Percentiles rank a stretch among this genome's conserved stretches.
These are phyloP conservation scores for Andrena dorsata DNA, from an alignment of 2,888 invertebrate species.

Conservation along the genomic window DNA sequence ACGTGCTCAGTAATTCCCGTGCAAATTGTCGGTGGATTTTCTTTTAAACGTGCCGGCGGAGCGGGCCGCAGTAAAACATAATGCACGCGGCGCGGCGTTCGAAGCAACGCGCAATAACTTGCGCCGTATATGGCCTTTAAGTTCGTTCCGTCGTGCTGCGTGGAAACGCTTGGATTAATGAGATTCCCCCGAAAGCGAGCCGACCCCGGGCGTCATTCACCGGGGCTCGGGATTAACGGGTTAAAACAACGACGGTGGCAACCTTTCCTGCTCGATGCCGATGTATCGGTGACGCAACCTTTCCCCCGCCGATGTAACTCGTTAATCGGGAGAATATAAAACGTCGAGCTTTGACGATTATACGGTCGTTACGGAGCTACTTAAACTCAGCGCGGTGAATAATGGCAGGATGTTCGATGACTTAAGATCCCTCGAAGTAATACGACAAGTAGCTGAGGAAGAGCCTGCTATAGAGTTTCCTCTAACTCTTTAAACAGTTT, in stretches of 20 bases:
- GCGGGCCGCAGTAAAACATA: slow-evolving; percentile 36
- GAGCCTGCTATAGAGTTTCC: neutral
- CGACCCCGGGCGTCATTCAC: neutral
- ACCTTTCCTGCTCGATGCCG: neutral
- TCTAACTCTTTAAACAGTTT: neutral
- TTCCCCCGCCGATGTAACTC: neutral
- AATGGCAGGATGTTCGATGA: no score
- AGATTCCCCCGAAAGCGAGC: slow-evolving; percentile 34
- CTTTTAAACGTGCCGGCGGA: slow-evolving; percentile 22
- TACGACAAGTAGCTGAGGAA: no score
- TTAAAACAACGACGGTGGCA: slow-evolving; percentile 17
- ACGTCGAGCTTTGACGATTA: neutral
- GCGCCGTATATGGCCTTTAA: slow-evolving; percentile 38
- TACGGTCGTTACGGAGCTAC: neutral
- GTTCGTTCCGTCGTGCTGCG: slow-evolving; percentile 24
- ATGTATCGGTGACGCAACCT: neutral
- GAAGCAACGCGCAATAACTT: slow-evolving; percentile 46
- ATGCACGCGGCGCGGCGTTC: slow-evolving; percentile 25
- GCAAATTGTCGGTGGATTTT: slow-evolving; percentile 27
- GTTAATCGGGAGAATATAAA: neutral
- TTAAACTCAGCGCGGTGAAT: neutral
- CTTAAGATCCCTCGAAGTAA: no score
- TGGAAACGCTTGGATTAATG: slow-evolving; percentile 34
- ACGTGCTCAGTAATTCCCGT: slow-evolving; percentile 33
- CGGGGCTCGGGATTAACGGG: slow-evolving; percentile 31